Evolutionary conservation across 2,113 vertebrate species (phyloP), one percentile per base, ranked within the genome.

Genomic region (Sapajus apella): DNA sequence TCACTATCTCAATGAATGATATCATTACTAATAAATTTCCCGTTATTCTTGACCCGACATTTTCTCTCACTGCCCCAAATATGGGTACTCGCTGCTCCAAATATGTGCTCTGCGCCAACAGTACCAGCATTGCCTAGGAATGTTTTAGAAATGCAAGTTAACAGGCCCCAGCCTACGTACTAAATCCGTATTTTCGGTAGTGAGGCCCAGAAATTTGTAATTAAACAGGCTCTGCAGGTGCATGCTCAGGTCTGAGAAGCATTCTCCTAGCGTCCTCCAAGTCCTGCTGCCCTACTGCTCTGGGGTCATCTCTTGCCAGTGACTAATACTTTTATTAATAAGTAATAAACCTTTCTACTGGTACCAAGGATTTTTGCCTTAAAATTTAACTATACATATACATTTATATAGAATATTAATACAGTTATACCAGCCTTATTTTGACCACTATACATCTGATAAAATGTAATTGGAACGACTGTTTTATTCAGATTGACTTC

Each of bases 401-500:
- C 52, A 52, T 52, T 52, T 61, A 56, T n/a, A 89, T 56, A 89
- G 85, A 72, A 79, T 58, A 91, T 52, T 79, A 83, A 96, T 35
- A 72, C 0, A 79, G 76, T 30, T 18, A 70, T 66, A 76, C 37
- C 32, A 88, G 85, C 10, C 4, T 92, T 52, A 92, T 91, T 90
- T 87, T 87, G 64, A 30, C 68, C 47, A 70, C 8, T 37, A 92
- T 47, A 64, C 13, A 61, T n/a, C 55, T 58, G 35, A 73, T 52
- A 75, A 83, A 66, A 84, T 0, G 10, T 82, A 90, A 76, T 20
- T 76, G 37, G 72, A 25, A 90, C 72, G 70, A 52, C 1, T 50
- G 2, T 80, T 90, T 81, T 91, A 88, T 87, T 47, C 18, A 17
- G 55, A 37, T 77, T 95, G 68, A 90, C 85, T 95, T 90, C n/a